A percentile compares a stretch with the other conserved stretches of the same genome.
phyloP scores from a whole-genome alignment of 2,113 vertebrate species.

The Odocoileus virginianus region DNA sequence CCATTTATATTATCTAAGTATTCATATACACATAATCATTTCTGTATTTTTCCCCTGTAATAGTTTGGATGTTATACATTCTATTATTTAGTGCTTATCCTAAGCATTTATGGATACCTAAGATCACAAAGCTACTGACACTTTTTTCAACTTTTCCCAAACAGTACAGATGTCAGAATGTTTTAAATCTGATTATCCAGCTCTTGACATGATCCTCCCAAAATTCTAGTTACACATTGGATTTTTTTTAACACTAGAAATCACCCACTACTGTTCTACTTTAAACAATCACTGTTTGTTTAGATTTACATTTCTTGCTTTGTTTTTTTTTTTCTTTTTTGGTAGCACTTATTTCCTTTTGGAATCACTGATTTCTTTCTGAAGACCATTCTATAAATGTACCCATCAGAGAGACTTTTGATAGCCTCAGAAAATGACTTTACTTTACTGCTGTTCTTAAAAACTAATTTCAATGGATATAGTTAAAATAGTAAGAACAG shows the following conservation, averaged over 20 bases:
- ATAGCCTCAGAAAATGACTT: conserved; percentile 25
- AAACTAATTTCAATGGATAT: background rate
- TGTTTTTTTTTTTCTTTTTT: background rate
- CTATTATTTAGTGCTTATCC: background rate
- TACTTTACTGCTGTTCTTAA: background rate
- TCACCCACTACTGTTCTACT: background rate
- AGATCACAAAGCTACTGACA: background rate
- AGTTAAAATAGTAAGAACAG: background rate
- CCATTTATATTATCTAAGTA: background rate
- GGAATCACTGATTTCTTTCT: background rate
- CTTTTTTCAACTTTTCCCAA: background rate
- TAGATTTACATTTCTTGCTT: background rate
- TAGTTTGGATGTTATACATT: background rate
- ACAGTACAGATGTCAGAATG: background rate
- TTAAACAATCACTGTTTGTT: background rate
- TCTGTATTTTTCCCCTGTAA: background rate
- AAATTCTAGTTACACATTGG: background rate
- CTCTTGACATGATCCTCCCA: background rate
- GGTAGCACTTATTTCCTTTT: background rate
- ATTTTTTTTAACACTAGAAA: background rate
- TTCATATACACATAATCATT: background rate
- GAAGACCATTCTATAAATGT: background rate
- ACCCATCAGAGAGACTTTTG: background rate
- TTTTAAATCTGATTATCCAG: background rate
- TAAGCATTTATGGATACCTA: background rate